Conservation (phyloP, 92 coral and sea anemone genomes). For the Phenganax stokvisi region DNA sequence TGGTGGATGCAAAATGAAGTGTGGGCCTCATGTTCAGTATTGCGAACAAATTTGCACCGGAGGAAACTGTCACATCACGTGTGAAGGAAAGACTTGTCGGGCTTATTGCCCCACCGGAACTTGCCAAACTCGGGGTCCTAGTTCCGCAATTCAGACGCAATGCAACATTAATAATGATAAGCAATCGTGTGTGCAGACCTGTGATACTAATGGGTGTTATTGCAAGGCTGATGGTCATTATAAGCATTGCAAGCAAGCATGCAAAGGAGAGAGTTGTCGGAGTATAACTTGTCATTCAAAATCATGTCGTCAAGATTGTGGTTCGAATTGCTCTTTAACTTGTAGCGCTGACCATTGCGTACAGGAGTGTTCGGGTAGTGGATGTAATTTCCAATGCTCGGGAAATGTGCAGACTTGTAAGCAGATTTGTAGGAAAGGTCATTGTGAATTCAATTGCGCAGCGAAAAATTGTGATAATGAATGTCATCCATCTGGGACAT, state of each 20-base stretch:
- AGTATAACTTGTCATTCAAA: conserved; percentile 23
- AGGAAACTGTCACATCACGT: conserved; percentile 34
- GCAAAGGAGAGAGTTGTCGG: conserved; percentile 3
- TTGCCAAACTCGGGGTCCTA: conserved; percentile 35
- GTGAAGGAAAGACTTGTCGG: conserved; percentile 40
- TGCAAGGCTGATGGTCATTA: conserved; percentile 18
- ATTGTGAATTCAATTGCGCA: conserved; percentile 41
- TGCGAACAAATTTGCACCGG: conserved; percentile 38
- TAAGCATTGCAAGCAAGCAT: conserved; percentile 31
- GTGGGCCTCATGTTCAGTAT: conserved; percentile 35
- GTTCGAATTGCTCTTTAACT: conserved; percentile 32
- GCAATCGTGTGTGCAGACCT: conserved; percentile 25
- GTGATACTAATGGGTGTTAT: conserved; percentile 30
- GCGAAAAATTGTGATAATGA: conserved; percentile 27
- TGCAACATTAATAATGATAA: neutral
- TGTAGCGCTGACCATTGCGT: conserved; percentile 36
- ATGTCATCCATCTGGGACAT: conserved; percentile 34
- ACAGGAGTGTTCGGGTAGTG: conserved; percentile 37
- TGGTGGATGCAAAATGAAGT: conserved; percentile 44
- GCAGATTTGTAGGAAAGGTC: conserved; percentile 37
- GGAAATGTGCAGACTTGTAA: conserved; percentile 22
- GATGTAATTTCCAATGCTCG: conserved; percentile 35
- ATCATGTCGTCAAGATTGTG: conserved; percentile 22
- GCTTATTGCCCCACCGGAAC: conserved; percentile 35
- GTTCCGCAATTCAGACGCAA: neutral